Evolutionary conservation across 2,797 vertebrate genomes (phyloP), one percentile per base, ranked within the genome.

Genomic region (Danio kyathit): DNA sequence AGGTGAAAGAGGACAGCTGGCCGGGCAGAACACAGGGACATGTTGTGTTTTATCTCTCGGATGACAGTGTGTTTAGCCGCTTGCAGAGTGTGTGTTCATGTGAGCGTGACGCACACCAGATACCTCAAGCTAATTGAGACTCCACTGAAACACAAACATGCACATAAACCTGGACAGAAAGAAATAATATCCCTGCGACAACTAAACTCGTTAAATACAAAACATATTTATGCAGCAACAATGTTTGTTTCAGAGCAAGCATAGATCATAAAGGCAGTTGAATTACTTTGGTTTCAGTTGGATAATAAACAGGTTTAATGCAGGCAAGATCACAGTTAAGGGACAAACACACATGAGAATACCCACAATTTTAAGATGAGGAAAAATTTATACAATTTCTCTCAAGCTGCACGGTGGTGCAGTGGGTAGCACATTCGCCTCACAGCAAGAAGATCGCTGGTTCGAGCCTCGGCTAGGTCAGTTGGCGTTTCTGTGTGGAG

Each of bases 41-140:
- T 87, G 88, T 88, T 90, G 89, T 92, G 90, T 91, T 91, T 90
- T 75, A 90, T 91, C 86, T 87, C 79, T 63, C 54, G 70, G 48
- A 80, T 90, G 91, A 92, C 89, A 91, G 83, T 84, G 88, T 88
- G 88, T 89, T 89, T 86, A 88, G 83, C 87, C 67, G 65, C 81
- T 83, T 84, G 82, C 81, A 80, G 74, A 83, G 74, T 89, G 83
- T 84, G 67, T 84, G 82, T 82, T 82, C 79, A 77, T 65, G 74
- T 60, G 71, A 83, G 71, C 54, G 59, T 85, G 92, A 93, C 87
- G 87, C 87, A 89, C 86, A 87, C 87, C 91, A 92, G 90, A 89
- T 74, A 82, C 76, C 54, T 59, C 70, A 78, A 70, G 73, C 41
- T 56, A 80, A 63, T 17, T 44, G 61, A 76, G 48, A 83, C 79